A percentile compares a stretch with the other conserved stretches of the same genome.
These are phyloP conservation scores for Luperina nickerlii DNA, from an alignment of 2,888 invertebrate genomes.

Conservation along the genomic window DNA sequence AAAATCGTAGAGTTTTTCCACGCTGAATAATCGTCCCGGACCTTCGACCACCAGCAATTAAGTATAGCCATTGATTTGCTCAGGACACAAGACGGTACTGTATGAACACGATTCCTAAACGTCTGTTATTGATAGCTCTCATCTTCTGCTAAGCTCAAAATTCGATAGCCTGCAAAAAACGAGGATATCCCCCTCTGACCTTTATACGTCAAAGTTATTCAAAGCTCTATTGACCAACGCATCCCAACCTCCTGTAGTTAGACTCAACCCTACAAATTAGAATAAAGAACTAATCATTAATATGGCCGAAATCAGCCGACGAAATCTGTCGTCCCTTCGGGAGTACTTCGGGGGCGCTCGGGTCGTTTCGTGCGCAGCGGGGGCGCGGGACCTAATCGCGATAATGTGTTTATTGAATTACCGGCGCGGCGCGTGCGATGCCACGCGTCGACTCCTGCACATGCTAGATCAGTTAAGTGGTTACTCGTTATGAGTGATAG, in stretches of 20 bases:
- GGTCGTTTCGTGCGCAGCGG: slow-evolving; percentile 74
- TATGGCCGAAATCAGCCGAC: slow-evolving; percentile 80
- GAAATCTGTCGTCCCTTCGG: slow-evolving; percentile 84
- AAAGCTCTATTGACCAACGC: slow-evolving; percentile 54
- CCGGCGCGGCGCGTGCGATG: slow-evolving; percentile 84
- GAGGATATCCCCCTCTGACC: background rate
- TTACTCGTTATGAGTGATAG: slow-evolving; percentile 76
- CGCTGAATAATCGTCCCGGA: background rate
- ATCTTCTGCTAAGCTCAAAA: background rate
- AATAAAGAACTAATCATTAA: slow-evolving; percentile 85
- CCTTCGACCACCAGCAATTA: background rate
- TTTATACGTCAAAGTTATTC: slow-evolving; percentile 26
- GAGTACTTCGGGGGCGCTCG: slow-evolving; percentile 77
- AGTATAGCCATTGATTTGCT: background rate
- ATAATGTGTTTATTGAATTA: slow-evolving; percentile 91
- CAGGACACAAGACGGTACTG: background rate
- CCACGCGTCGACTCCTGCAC: slow-evolving; percentile 79
- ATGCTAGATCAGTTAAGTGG: slow-evolving; percentile 77
- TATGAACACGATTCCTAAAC: background rate
- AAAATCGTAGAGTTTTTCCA: background rate
- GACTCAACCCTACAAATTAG: slow-evolving; percentile 76
- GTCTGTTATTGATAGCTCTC: background rate
- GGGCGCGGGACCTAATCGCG: slow-evolving; percentile 87
- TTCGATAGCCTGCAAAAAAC: background rate
- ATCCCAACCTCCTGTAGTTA: slow-evolving; percentile 55